Evolutionary conservation across 2,888 invertebrate genomes (phyloP).

Genomic region (Iphiclides podalirius): DNA sequence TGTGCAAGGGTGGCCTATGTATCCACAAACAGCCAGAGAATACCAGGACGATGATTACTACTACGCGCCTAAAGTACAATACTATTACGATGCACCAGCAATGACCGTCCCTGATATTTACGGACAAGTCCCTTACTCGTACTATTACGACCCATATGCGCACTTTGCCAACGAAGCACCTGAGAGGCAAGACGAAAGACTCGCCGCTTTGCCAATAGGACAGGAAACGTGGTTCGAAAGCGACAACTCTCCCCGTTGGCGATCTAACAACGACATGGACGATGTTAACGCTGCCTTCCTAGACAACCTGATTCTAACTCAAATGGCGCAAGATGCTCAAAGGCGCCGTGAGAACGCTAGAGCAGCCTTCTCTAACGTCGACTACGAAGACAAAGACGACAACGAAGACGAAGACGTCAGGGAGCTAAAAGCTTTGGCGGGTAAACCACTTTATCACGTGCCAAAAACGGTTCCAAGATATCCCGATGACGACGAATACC

Average conservation of each 20-base stretch:
- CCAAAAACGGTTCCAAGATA: constrained; percentile 65
- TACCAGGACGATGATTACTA: constrained; percentile 79
- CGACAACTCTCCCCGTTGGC: constrained; percentile 67
- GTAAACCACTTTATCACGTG: constrained; percentile 73
- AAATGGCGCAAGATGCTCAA: constrained; percentile 82
- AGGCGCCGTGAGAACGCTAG: constrained; percentile 70
- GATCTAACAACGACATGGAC: constrained; percentile 59
- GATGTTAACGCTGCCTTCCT: constrained; percentile 83
- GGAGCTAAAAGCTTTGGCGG: constrained; percentile 82
- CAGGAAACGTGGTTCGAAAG: constrained; percentile 84
- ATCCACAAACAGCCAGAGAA: constrained; percentile 75
- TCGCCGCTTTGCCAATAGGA: constrained; percentile 82
- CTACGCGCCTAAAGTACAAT: constrained; percentile 75
- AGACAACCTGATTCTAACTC: constrained; percentile 83
- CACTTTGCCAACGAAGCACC: constrained; percentile 81
- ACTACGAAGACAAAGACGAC: constrained; percentile 63
- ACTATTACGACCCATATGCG: constrained; percentile 71
- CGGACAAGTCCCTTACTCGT: constrained; percentile 64
- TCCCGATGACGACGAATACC: constrained; percentile 67
- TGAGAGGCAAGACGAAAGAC: constrained; percentile 81
- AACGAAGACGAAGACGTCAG: constrained; percentile 83
- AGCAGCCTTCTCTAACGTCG: constrained; percentile 62
- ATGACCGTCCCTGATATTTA: constrained; percentile 61
- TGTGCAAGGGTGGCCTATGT: constrained; percentile 67
- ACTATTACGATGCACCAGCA: constrained; percentile 62